phyloP scores from a whole-genome alignment of 2,113 vertebrate species.

The Furnarius figulus region DNA sequence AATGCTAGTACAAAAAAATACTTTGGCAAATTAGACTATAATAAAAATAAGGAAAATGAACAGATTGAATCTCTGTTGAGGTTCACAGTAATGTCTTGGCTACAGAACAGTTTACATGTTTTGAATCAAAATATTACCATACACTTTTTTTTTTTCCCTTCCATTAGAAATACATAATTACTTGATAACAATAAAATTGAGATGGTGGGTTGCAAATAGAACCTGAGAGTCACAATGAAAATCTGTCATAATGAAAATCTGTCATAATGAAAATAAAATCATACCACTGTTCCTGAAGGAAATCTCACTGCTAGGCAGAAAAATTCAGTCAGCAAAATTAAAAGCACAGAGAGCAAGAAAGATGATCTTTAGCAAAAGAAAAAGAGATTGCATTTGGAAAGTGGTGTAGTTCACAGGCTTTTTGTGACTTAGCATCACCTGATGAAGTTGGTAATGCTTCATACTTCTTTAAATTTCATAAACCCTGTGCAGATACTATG shows the following conservation, averaged over 20 bases:
- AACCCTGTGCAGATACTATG: neutral
- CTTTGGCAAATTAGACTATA: neutral
- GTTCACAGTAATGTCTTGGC: neutral
- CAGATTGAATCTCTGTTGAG: neutral
- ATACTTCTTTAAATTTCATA: neutral
- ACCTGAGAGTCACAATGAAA: neutral
- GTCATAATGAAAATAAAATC: neutral
- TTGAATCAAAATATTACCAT: neutral
- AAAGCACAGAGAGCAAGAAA: neutral
- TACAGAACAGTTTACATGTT: neutral
- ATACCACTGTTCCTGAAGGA: neutral
- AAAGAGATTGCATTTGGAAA: neutral
- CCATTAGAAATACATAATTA: neutral
- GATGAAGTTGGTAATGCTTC: neutral
- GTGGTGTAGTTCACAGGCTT: neutral
- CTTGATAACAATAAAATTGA: neutral
- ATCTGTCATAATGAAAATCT: neutral
- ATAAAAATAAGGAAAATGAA: neutral
- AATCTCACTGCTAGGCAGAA: neutral
- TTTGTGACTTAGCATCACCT: neutral
- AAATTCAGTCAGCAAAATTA: neutral
- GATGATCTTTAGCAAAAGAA: neutral
- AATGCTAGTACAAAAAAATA: neutral
- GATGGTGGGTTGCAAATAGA: neutral
- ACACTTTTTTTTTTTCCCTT: neutral